A percentile compares a stretch with the other conserved stretches of the same genome.
Conservation (phyloP, 2,888 invertebrate genomes). For the Drosophila dives region DNA sequence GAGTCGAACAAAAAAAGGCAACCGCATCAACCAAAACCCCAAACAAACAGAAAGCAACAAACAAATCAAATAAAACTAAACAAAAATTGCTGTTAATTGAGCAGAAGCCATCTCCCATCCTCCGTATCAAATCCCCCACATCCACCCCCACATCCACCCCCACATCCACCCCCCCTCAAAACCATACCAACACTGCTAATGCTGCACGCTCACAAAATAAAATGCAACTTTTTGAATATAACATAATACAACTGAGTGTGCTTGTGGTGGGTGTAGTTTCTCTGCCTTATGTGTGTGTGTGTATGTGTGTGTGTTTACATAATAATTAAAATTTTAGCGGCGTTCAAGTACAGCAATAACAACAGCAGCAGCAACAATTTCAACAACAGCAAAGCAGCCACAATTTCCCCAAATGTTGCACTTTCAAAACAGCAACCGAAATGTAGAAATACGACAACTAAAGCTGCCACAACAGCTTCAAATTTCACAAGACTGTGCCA, state of each 20-base stretch:
- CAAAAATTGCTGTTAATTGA: slow-evolving; percentile 32
- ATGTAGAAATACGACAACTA: background rate
- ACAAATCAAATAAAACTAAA: slow-evolving; percentile 5
- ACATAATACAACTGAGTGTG: slow-evolving; percentile 24
- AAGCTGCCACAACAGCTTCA: slow-evolving; percentile 31
- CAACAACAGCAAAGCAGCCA: background rate
- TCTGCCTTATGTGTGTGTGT: slow-evolving; percentile 8
- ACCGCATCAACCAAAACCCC: slow-evolving; percentile 16
- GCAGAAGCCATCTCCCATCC: background rate
- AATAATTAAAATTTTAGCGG: slow-evolving; percentile 72
- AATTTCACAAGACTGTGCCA: slow-evolving; percentile 49
- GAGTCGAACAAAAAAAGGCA: slow-evolving; percentile 20
- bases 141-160: too few relatives aligned
- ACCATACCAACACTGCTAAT: background rate
- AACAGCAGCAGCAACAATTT: slow-evolving; percentile 6
- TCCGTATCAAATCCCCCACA: too few relatives aligned
- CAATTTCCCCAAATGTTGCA: slow-evolving; percentile 57
- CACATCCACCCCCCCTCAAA: background rate
- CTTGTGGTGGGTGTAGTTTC: background rate
- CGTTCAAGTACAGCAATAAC: slow-evolving; percentile 48
- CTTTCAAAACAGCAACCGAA: slow-evolving; percentile 41
- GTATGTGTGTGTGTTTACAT: slow-evolving; percentile 39
- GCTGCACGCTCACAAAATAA: slow-evolving; percentile 9
- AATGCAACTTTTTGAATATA: slow-evolving; percentile 42
- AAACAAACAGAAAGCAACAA: slow-evolving; percentile 2